Evolutionary conservation across 1,140 invertebrate genomes (phyloP).

Genomic region (Calliphora vicina): DNA sequence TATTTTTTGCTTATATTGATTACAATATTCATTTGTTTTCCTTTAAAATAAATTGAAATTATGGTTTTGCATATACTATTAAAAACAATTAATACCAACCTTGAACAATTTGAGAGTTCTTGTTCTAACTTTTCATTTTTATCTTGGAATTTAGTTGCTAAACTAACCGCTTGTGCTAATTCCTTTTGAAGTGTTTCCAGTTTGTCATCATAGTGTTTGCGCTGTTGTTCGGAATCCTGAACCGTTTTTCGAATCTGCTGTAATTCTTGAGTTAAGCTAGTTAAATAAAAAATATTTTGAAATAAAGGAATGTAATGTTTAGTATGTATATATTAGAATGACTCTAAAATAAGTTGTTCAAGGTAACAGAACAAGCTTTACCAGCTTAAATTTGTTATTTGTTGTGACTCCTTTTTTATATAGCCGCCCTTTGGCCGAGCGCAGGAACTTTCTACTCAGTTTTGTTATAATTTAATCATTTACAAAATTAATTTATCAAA

Average conservation of each 20-base stretch:
- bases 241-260: constrained; percentile 47
- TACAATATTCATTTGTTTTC: constrained; percentile 38
- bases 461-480: too few species aligned
- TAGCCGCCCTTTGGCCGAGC: too few species aligned
- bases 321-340: too few species aligned
- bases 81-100: constrained; percentile 32
- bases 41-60: constrained; percentile 21
- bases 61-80: neutral
- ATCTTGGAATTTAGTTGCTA: constrained; percentile 57
- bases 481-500: too few species aligned
- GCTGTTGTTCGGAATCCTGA: constrained; percentile 50
- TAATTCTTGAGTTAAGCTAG: constrained; percentile 47
- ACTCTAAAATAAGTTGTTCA: too few species aligned
- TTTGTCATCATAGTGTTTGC: constrained; percentile 45
- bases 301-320: too few species aligned
- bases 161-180: constrained; percentile 51
- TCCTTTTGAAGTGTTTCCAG: constrained; percentile 53
- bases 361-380: too few species aligned
- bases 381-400: too few species aligned
- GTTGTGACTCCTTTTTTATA: too few species aligned
- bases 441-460: too few species aligned
- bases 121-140: constrained; percentile 55
- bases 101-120: constrained; percentile 42
- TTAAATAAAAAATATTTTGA: constrained; percentile 18
- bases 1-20: constrained; percentile 45